Percentiles rank a stretch among this genome's conserved stretches.
Conservation (phyloP, 2,113 vertebrate species). For the Alligator sinensis region DNA sequence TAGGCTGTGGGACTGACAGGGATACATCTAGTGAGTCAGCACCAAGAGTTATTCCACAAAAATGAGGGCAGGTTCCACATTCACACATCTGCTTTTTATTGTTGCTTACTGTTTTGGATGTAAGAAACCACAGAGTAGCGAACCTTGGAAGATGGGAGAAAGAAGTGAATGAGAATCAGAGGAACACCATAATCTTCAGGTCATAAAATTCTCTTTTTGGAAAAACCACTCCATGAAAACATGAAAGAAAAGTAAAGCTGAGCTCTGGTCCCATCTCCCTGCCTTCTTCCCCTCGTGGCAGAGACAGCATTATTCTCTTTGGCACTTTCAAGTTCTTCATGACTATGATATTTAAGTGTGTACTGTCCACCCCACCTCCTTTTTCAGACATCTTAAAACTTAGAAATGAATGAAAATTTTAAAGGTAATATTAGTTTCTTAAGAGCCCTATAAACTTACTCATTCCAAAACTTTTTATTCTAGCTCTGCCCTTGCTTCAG, state of each 20-base stretch:
- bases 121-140: background rate
- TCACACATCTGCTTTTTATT: background rate
- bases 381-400: background rate
- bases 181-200: background rate
- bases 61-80: background rate
- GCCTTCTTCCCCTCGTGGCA: background rate
- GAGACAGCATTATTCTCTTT: background rate
- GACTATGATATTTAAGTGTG: background rate
- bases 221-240: background rate
- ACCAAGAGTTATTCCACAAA: background rate
- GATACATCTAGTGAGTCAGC: background rate
- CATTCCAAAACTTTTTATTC: background rate
- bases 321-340: background rate
- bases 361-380: background rate
- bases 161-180: background rate
- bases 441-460: background rate
- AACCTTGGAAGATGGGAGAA: background rate
- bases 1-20: background rate
- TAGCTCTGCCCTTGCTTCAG: background rate
- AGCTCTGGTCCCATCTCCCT: background rate
- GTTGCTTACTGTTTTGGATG: background rate
- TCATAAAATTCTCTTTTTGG: accelerated
- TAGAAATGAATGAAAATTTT: background rate
- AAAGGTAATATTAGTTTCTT: background rate
- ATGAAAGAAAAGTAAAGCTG: background rate